Conservation (phyloP, 2,888 invertebrate species). For the Chouioia cunea region DNA sequence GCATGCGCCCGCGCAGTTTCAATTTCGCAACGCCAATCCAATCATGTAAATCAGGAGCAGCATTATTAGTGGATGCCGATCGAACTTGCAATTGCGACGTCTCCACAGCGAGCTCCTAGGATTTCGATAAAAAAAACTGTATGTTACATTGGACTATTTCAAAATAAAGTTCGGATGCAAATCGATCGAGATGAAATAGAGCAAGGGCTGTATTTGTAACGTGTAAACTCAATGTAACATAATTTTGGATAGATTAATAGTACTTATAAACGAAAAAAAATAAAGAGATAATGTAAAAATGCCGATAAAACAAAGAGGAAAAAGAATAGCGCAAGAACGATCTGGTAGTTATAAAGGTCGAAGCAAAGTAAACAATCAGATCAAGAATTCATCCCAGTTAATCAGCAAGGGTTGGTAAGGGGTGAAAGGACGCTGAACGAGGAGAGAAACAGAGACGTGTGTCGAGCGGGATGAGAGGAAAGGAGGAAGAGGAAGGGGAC, state of each 20-base stretch:
- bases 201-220: too few relatives aligned
- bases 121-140: too few relatives aligned
- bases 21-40: conserved; percentile 68
- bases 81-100: conserved; percentile 55
- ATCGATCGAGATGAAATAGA: too few relatives aligned
- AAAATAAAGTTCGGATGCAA: too few relatives aligned
- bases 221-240: too few relatives aligned
- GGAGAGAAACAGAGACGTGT: too few relatives aligned
- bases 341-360: not conserved
- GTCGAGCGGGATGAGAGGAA: conserved; percentile 11
- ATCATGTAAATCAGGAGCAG: conserved; percentile 67
- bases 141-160: too few relatives aligned
- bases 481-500: conserved; percentile 50
- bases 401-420: not conserved
- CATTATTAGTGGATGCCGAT: conserved; percentile 65
- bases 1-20: conserved; percentile 56
- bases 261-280: too few relatives aligned
- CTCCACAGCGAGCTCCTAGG: not conserved
- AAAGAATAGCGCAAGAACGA: not conserved
- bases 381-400: too few relatives aligned
- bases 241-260: too few relatives aligned
- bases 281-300: not conserved
- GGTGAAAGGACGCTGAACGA: not conserved
- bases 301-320: not conserved
- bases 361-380: not conserved